Base-by-base conservation (phyloP, 2,113 vertebrate species). In the Gymnocephalus cernua region DNA sequence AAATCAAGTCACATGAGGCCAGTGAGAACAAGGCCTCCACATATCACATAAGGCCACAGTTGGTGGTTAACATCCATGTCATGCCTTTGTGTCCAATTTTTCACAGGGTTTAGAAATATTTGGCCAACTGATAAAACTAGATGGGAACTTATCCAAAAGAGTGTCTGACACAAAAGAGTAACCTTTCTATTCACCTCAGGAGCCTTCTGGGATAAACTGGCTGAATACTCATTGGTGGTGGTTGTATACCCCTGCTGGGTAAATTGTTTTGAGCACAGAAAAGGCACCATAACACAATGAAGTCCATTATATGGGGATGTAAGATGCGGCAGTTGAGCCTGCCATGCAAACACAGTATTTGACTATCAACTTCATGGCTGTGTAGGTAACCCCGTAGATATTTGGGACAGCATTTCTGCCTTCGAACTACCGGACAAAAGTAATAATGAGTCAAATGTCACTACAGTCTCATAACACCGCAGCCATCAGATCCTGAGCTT, bases 271-370 rank as follows among this genome's bases (percentile, higher is more conserved):
- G 25, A 81, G 66, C 19, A 21, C 38, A 73, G 61, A 74, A 58
- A 41, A 67, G 72, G 62, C 73, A 61, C 4, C 13, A 21, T 4
- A 59, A 38, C 63, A 79, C 79, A 77, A 54, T 66, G 9, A 81
- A 51, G 71, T 64, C 25, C 47, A 68, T 66, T 73, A 63, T 63
- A 63, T 27, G 50, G 14, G 29, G 59, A 51, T 4, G 44, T 50
- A 13, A 64, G 38, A 74, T 53, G 35, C 25, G 50, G 45, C 21
- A 18, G 41, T 19, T 53, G 38, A 75, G 53, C 12, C 38, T 61
- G 35, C 11, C 59, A 89, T 61, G 83, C 88, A 90, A 92, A 93
- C 56, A 57, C 23, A 63, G 9, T 19, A 80, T 91, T 91, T 91
- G 75, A 86, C 84, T 90, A 68, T 63, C 32, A 77, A 14, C 56